Base-by-base conservation (phyloP, 2,113 vertebrate genomes). In the Trichechus manatus region DNA sequence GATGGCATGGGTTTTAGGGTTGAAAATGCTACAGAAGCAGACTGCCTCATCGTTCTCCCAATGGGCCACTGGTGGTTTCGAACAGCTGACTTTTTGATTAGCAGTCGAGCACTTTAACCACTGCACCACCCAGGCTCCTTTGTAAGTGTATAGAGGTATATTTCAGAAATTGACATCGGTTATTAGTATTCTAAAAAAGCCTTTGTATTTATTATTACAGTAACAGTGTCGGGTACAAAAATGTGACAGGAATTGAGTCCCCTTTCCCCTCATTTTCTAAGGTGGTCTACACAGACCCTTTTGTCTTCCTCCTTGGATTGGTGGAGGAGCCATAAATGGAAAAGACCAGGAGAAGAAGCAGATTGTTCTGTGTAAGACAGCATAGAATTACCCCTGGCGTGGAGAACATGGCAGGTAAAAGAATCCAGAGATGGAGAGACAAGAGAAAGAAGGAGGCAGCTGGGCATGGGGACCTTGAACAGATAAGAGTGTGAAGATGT, bases 261-360 rank as follows among this genome's bases (percentile, higher is more conserved):
- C 83, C 9, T 20, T 8, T 27, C 17, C 23, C 7, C 0, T 27
- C 10, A 9, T 50, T 2, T 9, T 11, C 75, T 1, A 0, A 2
- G 22, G 20, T 31, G 19, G 14, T 17, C 19, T 29, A 25, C 25
- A 8, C 36, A 31, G 7, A 53, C 6, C 31, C 2, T 5, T 3
- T 33, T n/a, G 3, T 14, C 36, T 82, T 27, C 44, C 3, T 66
- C 63, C 9, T 64, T 0, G 9, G 14, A 44, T 1, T 13, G 44
- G 61, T 17, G 1, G 39, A 0, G 0, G 50, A 17, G 8, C n/a
- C 17, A 5, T 13, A 3, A 0, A 1, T 2, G 29, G 44, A 20
- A 66, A 80, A 29, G 4, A 1, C 15, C 13, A 6, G 15, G 27
- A 4, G 33, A n/a, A 4, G 33, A n/a, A 13, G 87, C 10, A 15